Base-by-base conservation (phyloP, 1,140 invertebrate species). In the Tetragonula clypearis region DNA sequence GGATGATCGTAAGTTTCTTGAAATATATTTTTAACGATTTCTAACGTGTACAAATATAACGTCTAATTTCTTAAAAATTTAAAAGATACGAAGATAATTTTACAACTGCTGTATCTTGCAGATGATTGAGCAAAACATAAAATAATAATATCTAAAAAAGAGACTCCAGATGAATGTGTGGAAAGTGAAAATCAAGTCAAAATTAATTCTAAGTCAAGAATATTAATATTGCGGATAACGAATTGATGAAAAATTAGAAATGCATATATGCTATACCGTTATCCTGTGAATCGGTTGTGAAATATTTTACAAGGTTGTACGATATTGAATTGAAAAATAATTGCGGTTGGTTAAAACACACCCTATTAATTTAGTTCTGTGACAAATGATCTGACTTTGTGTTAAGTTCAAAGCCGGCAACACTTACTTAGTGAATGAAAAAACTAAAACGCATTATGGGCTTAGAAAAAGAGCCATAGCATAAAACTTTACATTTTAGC, bases 261-360 rank as follows among this genome's bases (percentile, higher is more conserved):
- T 75, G 71, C 35, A 49, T 17, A 49, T 35, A 6, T 56, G 53
- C 55, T 12, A 1, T 4, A 5, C 19, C 53, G 53, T 69, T 5
- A 41, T 23, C 76, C 71, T 80, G 55, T 55, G 23, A 60, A 72
- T 55, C 49, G n/a, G 11, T 26, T 17, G 58, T 19, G 65, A 79
- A 55, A 58, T 85, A 79, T 73, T 73, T 79, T 58, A 41, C 68
- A 19, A 73, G 82, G 73, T 83, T 69, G 56, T 56, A 58, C 71
- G 26, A 75, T 79, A 23, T 49, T 23, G 35, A 71, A 58, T n/a
- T 53, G n/a, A 35, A 74, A 58, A 85, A 75, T 49, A 74, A 19
- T 81, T 65, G 82, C 84, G 77, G 87, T 84, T 88, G 71, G 87
- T 88, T 89, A 88, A 86, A 88, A 88, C 87, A 88, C 87, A 75